A percentile compares a stretch with the other conserved stretches of the same genome.
Evolutionary conservation across 2,888 invertebrate species (phyloP).

Genomic region (Drosophila tripunctata): DNA sequence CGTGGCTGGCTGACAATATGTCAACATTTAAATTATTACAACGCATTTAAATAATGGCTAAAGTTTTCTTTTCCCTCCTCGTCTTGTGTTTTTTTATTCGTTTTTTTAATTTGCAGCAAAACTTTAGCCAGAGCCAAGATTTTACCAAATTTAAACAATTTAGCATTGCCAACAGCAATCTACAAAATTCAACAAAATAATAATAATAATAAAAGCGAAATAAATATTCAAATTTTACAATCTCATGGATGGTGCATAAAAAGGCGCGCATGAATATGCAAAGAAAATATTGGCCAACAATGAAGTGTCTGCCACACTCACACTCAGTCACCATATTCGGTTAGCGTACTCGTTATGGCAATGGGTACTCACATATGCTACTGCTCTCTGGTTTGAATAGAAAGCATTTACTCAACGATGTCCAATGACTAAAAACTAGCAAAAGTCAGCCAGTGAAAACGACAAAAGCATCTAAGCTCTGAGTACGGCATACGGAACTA

Average conservation of each 20-base stretch:
- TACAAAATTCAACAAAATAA: conserved; percentile 13
- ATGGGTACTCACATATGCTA: conserved; percentile 39
- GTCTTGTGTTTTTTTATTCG: conserved; percentile 25
- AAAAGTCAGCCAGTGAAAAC: conserved; percentile 41
- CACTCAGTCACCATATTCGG: background rate
- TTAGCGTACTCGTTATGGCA: conserved; percentile 1
- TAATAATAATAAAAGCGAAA: conserved; percentile 11
- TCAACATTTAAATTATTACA: conserved; percentile 73
- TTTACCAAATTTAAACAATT: conserved; percentile 4
- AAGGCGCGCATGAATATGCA: conserved; percentile 45
- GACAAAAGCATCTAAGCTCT: conserved; percentile 38
- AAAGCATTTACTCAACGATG: conserved; percentile 53
- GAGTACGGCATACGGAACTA: conserved; percentile 6
- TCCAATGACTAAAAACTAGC: conserved; percentile 35
- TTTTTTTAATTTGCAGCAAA: conserved; percentile 14
- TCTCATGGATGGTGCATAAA: conserved; percentile 37
- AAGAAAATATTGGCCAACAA: conserved; percentile 41
- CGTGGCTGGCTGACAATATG: conserved; percentile 60
- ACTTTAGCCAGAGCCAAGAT: conserved; percentile 6
- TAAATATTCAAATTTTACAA: conserved; percentile 39
- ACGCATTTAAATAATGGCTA: conserved; percentile 66
- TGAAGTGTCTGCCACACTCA: conserved; percentile 24
- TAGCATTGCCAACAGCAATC: conserved; percentile 1
- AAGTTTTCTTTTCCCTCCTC: conserved; percentile 43
- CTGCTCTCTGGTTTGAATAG: conserved; percentile 46